Conservation (phyloP, 2,797 vertebrate species). For the Sebastes itinus region DNA sequence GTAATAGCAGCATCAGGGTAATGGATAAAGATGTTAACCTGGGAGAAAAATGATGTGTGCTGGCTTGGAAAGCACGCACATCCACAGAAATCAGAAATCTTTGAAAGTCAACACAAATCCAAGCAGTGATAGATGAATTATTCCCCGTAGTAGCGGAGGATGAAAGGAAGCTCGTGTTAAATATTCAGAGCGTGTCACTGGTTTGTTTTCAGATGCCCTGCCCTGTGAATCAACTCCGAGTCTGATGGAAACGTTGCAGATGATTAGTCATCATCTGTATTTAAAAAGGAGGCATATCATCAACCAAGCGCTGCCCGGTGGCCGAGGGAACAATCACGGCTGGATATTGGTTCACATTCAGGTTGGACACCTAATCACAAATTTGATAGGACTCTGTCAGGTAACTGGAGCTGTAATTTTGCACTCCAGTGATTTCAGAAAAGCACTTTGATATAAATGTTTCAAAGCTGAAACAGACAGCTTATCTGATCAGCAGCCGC, state of each 20-base stretch:
- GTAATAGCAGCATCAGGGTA: constrained; percentile 20
- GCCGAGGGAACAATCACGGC: constrained; percentile 37
- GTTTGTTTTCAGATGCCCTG: constrained; percentile 11
- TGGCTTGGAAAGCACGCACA: background rate
- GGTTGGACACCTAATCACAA: constrained; percentile 61
- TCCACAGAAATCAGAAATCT: background rate
- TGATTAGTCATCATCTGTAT: constrained; percentile 56
- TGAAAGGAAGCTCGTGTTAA: background rate
- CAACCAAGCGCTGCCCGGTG: constrained; percentile 8
- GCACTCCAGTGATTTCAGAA: constrained; percentile 62
- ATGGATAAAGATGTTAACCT: constrained; percentile 42
- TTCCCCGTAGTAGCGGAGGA: background rate
- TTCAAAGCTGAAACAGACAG: constrained; percentile 61
- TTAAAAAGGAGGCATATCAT: constrained; percentile 40
- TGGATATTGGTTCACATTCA: constrained; percentile 54
- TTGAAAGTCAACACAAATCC: background rate
- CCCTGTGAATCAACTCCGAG: background rate
- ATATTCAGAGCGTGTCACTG: constrained; percentile 9
- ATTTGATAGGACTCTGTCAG: constrained; percentile 65
- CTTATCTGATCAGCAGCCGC: constrained; percentile 53
- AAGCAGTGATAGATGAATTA: background rate
- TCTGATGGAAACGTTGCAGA: constrained; percentile 24
- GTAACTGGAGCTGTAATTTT: constrained; percentile 73
- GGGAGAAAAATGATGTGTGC: constrained; percentile 7
- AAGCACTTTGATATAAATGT: constrained; percentile 69